A percentile compares a stretch with the other conserved stretches of the same genome.
These are phyloP conservation scores for Origma solitaria DNA, from an alignment of 2,113 vertebrate genomes.

Conservation along the genomic window DNA sequence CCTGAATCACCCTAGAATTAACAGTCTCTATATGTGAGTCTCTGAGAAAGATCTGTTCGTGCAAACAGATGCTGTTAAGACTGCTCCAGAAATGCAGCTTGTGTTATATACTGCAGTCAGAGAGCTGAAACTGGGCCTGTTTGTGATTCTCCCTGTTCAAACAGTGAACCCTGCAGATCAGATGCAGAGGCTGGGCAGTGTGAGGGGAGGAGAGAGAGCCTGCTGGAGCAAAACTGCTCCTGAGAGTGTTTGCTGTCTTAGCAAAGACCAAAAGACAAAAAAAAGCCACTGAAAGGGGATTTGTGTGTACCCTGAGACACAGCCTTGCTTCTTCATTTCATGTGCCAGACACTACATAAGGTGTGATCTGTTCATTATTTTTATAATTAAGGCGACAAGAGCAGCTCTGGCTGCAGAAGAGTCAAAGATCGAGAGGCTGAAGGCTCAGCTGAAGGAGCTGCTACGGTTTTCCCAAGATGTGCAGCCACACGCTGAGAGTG, in stretches of 20 bases:
- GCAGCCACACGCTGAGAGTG: conserved; percentile 72
- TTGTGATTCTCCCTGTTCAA: background rate
- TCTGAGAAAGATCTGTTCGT: background rate
- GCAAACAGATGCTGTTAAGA: background rate
- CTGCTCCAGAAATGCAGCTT: background rate
- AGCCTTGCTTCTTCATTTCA: background rate
- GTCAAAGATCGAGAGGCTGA: conserved; percentile 77
- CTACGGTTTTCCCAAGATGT: conserved; percentile 77
- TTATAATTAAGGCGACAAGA: conserved; percentile 71
- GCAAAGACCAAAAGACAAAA: background rate
- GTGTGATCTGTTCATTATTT: background rate
- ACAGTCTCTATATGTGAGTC: background rate
- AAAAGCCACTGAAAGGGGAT: background rate
- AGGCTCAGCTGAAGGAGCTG: conserved; percentile 84
- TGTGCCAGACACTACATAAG: background rate
- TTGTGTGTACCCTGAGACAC: background rate
- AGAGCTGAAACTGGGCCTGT: background rate
- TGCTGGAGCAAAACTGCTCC: background rate
- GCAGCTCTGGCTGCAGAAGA: conserved; percentile 78
- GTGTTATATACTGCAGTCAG: background rate
- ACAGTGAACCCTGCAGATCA: background rate
- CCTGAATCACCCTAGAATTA: background rate
- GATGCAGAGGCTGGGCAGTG: background rate
- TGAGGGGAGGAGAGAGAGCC: background rate
- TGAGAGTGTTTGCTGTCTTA: background rate